Evolutionary conservation across 2,113 vertebrate genomes (phyloP), one percentile per base, ranked within the genome.

Genomic region (Pseudorasbora parva): DNA sequence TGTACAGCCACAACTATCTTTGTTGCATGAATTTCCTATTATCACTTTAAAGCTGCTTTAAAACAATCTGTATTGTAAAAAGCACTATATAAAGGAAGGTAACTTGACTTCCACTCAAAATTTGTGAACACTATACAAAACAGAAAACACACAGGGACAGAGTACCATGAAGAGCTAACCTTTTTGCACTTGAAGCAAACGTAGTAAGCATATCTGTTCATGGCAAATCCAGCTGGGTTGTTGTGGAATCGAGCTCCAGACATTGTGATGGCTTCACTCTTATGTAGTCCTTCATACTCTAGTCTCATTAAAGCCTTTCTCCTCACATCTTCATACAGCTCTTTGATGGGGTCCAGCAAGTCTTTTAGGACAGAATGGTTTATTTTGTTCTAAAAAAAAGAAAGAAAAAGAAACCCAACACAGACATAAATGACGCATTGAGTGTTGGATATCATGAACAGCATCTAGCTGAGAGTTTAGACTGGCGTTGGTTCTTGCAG

Each of bases 141-240:
- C 37, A 30, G 7, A 60, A 57, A 56, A 30, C 5, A 4, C 11
- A 19, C 6, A 54, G 17, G 5, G 15, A 51, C 15, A 2, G 17
- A 27, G 21, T 14, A 2, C 3, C 23, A 1, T 30, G 49, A 17
- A 15, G n/a, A n/a, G 21, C 49, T 6, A 51, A 99, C 98, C 97
- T 99, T 99, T 92, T 96, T 99, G 94, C 98, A 99, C 89, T 99
- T 99, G 94, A 95, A 99, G 94, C 98, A 99, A 86, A 99, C 98
- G 45, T 99, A 99, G 87, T 99, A 99, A 81, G 98, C 98, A 0
- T 99, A 99, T 97, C 98, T 95, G 89, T 99, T 99, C 97, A 99
- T 99, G 78, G 98, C 98, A 43, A 96, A 99, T 90, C 97, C 97
- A 83, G 98, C 98, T 1, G 98, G 98, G 89, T 99, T 97, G 30